Base-by-base conservation (phyloP, 2,888 invertebrate species). In the Caenorhabditis parvicauda region DNA sequence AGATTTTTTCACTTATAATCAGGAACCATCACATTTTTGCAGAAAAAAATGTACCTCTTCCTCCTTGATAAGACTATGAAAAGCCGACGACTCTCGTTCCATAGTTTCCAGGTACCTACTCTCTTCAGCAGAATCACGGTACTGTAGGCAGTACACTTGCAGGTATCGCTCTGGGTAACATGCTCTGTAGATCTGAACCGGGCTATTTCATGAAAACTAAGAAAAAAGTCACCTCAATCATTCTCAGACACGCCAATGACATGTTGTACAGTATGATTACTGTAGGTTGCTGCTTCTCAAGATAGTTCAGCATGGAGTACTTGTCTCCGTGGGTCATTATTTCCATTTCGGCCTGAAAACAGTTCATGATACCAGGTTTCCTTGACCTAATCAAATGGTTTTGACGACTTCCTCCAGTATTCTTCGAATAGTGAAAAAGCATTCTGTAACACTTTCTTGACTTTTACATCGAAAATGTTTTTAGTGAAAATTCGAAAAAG, bases 101-200 rank as follows among this genome's bases (percentile, higher is more conserved):
- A 98, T 84, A 0, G 71, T 42, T 21, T 66, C 65, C 46, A 69
- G 44, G 41, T 66, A 70, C 2, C 90, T 88, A 84, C 98, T 96
- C 82, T 98, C 98, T 83, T 98, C 98, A 0, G 92, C 91, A 6
- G 96, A 95, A 60, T 89, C 89, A 9, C 88, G 88, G 81, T 94
- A 92, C 67, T 94, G 87, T 46, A 98, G 82, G 77, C 94, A 92
- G 82, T 90, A 96, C 7, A 96, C 88, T 76, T 88, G 65, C 14
- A 83, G 67, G 29, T 81, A 79, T 35, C 60, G 46, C 5, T 75
- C 74, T 0, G 82, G 82, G 50, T 72, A 42, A 14, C 74, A 71
- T 12, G 83, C 82, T 70, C 85, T 90, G 78, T 87, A 91, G 60
- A 88, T 85, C 88, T 88, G 64, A 5, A 35, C 35, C 12, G n/a